Conservation (phyloP, 2,113 vertebrate species). For the cat (Felis catus) region DNA sequence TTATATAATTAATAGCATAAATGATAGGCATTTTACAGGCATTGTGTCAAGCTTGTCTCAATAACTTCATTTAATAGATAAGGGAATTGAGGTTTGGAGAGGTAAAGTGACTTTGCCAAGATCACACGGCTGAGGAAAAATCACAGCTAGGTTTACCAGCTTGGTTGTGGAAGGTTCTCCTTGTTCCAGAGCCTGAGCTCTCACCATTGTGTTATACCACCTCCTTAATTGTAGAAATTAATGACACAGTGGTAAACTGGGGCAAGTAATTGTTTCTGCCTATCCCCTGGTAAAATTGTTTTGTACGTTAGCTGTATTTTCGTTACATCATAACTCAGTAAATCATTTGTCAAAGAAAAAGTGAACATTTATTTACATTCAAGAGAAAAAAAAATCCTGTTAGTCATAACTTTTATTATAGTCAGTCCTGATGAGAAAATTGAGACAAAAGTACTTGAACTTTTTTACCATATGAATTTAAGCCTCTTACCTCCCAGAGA, state of each 20-base stretch:
- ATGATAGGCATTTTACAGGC: background rate
- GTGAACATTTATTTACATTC: background rate
- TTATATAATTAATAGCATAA: background rate
- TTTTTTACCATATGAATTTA: background rate
- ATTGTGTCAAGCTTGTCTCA: background rate
- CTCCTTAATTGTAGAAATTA: background rate
- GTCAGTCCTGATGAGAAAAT: background rate
- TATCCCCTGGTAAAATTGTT: background rate
- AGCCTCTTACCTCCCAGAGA: background rate
- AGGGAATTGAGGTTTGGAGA: background rate
- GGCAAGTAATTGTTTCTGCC: background rate
- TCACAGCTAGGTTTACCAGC: background rate
- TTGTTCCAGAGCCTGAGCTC: background rate
- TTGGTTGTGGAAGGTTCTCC: background rate
- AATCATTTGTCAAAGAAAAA: background rate
- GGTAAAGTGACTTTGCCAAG: background rate
- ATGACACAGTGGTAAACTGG: background rate
- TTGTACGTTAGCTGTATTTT: background rate
- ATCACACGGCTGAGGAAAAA: background rate
- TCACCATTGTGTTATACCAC: accelerated
- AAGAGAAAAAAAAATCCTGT: background rate
- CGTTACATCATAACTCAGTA: background rate
- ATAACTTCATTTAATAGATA: background rate
- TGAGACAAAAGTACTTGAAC: background rate
- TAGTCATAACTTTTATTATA: background rate